A percentile compares a stretch with the other conserved stretches of the same genome.
Evolutionary conservation across 2,113 vertebrate genomes (phyloP).

Genomic region (Laticauda colubrina): DNA sequence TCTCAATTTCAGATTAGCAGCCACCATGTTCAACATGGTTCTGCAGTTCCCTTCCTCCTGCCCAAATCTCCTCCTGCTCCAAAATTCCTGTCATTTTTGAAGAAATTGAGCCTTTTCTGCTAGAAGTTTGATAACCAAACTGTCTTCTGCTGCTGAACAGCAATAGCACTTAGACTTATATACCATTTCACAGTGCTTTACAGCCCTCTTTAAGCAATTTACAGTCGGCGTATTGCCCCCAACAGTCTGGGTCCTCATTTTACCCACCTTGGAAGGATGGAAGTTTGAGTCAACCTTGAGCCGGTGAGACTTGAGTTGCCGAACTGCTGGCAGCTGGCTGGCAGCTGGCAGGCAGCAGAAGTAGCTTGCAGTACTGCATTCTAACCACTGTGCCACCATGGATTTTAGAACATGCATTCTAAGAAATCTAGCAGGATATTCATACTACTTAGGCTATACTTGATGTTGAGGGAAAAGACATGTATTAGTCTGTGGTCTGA

Average conservation of each 20-base stretch:
- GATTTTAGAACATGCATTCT: neutral
- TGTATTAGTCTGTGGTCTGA: neutral
- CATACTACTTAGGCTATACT: neutral
- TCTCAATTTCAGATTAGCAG: neutral
- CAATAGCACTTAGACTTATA: no score
- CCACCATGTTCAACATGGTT: neutral
- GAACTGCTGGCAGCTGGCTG: no score
- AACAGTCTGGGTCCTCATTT: no score
- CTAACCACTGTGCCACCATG: no score
- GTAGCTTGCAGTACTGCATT: no score
- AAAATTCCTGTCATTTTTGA: neutral
- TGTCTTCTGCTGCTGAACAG: neutral
- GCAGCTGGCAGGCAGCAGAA: no score
- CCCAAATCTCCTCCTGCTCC: neutral
- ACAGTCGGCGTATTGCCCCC: no score
- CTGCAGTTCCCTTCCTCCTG: neutral
- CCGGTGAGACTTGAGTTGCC: no score
- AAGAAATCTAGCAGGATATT: neutral
- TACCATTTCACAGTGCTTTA: no score
- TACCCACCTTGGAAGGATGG: no score
- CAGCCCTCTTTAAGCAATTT: no score
- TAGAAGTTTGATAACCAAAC: neutral
- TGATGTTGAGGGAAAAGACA: neutral
- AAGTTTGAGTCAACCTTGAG: no score
- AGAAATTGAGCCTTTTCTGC: fast-evolving